phyloP scores from a whole-genome alignment of 37 sponge, comb jelly and placozoan genomes.

The Halichondria panicea region DNA sequence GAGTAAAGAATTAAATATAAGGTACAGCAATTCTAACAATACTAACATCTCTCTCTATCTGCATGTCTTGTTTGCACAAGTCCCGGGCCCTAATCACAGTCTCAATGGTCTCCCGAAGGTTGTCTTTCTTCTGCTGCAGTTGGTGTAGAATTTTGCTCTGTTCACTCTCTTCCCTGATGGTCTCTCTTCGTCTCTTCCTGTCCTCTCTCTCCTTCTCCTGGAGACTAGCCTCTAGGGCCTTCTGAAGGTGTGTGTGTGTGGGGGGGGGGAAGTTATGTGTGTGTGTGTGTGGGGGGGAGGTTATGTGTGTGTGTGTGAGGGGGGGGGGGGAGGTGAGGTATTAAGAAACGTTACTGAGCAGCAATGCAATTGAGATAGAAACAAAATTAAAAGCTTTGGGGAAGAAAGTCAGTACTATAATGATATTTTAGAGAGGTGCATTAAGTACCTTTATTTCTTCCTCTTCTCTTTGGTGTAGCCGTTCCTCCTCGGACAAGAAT shows the following conservation, averaged over 20 bases:
- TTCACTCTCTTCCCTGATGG: background rate
- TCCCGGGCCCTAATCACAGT: background rate
- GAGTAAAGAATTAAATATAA: no score
- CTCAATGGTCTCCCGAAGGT: background rate
- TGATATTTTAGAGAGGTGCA: background rate
- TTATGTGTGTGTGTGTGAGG: background rate
- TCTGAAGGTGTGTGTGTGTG: background rate
- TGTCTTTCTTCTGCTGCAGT: background rate
- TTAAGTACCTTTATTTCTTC: background rate
- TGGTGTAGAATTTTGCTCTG: background rate
- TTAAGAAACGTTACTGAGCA: background rate
- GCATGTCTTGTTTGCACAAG: no score
- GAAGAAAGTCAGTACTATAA: background rate
- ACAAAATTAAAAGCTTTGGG: background rate
- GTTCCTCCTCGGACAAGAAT: slow-evolving; percentile 7
- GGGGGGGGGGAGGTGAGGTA: background rate
- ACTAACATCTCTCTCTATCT: no score
- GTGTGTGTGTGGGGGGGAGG: background rate
- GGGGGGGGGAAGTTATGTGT: background rate
- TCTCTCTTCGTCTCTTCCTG: background rate
- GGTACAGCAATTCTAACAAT: no score
- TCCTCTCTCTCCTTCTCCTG: slow-evolving; percentile 19
- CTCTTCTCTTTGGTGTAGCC: slow-evolving; percentile 8
- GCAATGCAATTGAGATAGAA: background rate
- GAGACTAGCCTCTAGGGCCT: slow-evolving; percentile 15